phyloP scores from a whole-genome alignment of 2,888 invertebrate genomes.

The Lasiommata megera region DNA sequence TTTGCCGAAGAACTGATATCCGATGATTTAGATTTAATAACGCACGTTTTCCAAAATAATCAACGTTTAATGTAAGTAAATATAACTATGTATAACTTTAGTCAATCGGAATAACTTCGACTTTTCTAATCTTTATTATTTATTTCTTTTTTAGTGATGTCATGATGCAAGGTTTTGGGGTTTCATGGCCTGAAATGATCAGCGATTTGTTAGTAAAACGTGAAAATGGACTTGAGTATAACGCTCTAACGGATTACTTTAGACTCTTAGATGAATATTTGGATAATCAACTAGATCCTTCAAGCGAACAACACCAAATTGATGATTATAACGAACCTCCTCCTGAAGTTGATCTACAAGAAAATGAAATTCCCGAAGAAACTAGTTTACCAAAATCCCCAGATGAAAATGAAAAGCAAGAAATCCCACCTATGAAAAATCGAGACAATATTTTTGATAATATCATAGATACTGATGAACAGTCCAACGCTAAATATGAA shows the following conservation, averaged over 20 bases:
- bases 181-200: constrained; percentile 73
- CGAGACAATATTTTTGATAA: constrained; percentile 49
- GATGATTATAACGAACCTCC: constrained; percentile 64
- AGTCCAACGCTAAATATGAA: constrained; percentile 57
- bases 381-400: constrained; percentile 43
- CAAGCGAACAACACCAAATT: constrained; percentile 41
- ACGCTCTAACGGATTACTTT: constrained; percentile 79
- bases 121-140: too few relatives aligned
- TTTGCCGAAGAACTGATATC: constrained; percentile 70
- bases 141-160: constrained; percentile 52
- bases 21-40: constrained; percentile 66
- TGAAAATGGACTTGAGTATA: constrained; percentile 72
- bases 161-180: constrained; percentile 70
- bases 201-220: constrained; percentile 69
- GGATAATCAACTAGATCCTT: constrained; percentile 68
- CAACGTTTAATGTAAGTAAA: constrained; percentile 64
- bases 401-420: constrained; percentile 27
- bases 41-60: constrained; percentile 63
- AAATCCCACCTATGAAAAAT: constrained; percentile 39
- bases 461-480: constrained; percentile 58
- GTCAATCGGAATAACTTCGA: too few relatives aligned
- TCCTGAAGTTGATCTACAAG: constrained; percentile 41
- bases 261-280: constrained; percentile 78
- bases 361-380: constrained; percentile 57
- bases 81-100: background rate